These are phyloP conservation scores for Litocranius walleri DNA, from an alignment of 2,113 vertebrate genomes.

Conservation along the genomic window DNA sequence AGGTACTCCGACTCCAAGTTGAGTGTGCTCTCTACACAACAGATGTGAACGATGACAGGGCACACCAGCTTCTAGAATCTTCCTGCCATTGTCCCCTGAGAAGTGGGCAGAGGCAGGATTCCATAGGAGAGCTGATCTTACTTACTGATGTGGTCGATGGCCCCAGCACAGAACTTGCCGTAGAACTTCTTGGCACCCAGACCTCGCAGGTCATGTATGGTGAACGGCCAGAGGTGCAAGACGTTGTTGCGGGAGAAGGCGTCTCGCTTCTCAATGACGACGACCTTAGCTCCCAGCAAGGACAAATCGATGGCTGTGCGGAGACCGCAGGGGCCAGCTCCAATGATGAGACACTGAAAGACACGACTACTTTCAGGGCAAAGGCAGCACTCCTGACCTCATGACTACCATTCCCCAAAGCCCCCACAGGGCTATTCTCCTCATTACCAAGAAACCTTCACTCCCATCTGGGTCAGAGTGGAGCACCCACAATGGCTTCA, in stretches of 20 bases:
- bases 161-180: constrained; percentile 97
- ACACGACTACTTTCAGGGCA: constrained; percentile 42
- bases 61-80: background rate
- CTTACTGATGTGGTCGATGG: constrained; percentile 99
- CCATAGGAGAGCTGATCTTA: constrained; percentile 28
- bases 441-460: background rate
- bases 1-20: background rate
- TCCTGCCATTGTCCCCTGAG: background rate
- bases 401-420: background rate
- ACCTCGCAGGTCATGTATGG: constrained; percentile 95
- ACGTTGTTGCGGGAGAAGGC: constrained; percentile 98
- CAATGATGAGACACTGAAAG: constrained; percentile 97
- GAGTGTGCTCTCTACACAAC: background rate
- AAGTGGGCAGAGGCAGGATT: background rate
- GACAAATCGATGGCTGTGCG: constrained; percentile 96
- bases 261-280: constrained; percentile 96
- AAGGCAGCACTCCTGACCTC: background rate
- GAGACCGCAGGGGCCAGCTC: constrained; percentile 96
- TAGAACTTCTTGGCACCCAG: constrained; percentile 99
- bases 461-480: background rate
- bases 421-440: background rate
- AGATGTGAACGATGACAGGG: background rate
- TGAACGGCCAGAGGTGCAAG: constrained; percentile 97
- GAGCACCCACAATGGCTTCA: background rate
- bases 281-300: constrained; percentile 95